Percentiles rank a stretch among this genome's conserved stretches.
These are phyloP conservation scores for Marcusenius ussheri DNA, from an alignment of 2,113 vertebrate species.

Conservation along the genomic window DNA sequence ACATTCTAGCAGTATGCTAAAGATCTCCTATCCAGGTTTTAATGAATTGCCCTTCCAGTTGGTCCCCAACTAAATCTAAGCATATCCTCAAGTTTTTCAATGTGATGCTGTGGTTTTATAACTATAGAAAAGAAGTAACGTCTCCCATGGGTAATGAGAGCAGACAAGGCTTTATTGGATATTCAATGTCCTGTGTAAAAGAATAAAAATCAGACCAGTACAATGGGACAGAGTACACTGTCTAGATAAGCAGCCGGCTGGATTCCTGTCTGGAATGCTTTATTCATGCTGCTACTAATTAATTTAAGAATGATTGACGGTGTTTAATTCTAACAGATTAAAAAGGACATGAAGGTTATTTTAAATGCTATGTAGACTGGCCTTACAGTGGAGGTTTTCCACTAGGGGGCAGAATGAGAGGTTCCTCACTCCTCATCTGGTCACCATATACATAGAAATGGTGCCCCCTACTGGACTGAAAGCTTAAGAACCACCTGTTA, in stretches of 20 bases:
- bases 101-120: background rate
- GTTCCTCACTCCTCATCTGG: background rate
- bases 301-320: slow-evolving; percentile 24
- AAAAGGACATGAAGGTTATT: slow-evolving; percentile 17
- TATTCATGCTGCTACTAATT: slow-evolving; percentile 21
- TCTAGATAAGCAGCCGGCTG: slow-evolving; percentile 12
- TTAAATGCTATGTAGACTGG: background rate
- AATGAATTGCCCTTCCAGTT: background rate
- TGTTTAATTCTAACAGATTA: slow-evolving; percentile 24
- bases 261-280: slow-evolving; percentile 1
- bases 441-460: background rate
- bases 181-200: background rate
- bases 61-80: background rate
- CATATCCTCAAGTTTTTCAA: background rate
- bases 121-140: background rate
- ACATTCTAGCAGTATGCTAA: background rate
- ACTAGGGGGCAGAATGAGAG: background rate
- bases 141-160: background rate
- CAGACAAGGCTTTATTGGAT: background rate
- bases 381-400: slow-evolving; percentile 11
- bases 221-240: background rate
- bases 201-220: slow-evolving; percentile 1
- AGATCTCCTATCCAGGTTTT: background rate
- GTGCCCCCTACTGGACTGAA: background rate
- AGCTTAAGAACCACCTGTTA: background rate